These are phyloP conservation scores for Gallinago solitaria DNA, from an alignment of 2,797 vertebrate genomes.

Conservation along the genomic window DNA sequence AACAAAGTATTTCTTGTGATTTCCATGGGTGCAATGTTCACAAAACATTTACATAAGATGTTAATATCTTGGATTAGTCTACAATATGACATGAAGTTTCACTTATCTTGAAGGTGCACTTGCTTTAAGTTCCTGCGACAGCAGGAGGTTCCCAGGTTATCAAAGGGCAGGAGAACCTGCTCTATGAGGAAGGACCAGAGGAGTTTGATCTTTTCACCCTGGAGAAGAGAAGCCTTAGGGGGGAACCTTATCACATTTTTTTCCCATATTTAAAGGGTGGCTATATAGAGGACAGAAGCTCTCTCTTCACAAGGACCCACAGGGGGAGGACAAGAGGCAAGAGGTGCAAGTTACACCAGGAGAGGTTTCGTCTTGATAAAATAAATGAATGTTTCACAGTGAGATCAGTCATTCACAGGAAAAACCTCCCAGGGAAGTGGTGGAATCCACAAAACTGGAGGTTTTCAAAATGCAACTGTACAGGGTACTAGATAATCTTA, in stretches of 20 bases:
- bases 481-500: not conserved
- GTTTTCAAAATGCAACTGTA: not conserved
- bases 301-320: not conserved
- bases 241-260: rapidly evolving
- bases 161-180: not conserved
- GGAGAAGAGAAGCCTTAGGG: not conserved
- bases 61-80: not conserved
- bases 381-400: not conserved
- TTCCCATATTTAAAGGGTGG: not conserved
- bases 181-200: not conserved
- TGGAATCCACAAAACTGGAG: not conserved
- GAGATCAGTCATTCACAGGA: not conserved
- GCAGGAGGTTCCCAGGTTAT: not conserved
- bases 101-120: not conserved
- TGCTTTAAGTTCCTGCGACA: not conserved
- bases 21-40: not conserved
- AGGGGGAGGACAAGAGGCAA: not conserved
- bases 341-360: not conserved
- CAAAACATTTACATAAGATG: not conserved
- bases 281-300: not conserved
- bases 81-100: not conserved
- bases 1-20: not conserved
- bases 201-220: not conserved
- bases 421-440: not conserved
- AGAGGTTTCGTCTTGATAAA: not conserved